Evolutionary conservation across 2,113 vertebrate species (phyloP).

Genomic region (Fregetta grallaria): DNA sequence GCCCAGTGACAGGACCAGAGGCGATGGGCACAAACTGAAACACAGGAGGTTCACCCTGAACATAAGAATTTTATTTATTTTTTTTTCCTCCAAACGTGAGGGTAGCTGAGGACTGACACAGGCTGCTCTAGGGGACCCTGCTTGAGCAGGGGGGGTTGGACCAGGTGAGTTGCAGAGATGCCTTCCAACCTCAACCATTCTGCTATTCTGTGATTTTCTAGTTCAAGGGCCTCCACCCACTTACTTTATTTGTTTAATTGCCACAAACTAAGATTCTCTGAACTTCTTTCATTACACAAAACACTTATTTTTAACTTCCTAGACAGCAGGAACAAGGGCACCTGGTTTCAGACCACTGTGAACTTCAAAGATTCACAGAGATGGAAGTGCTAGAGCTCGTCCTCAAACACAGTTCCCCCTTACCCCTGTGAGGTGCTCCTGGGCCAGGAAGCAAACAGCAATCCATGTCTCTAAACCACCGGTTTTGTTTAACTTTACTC

Average conservation of each 20-base stretch:
- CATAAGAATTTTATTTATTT: not conserved
- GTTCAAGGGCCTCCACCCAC: not conserved
- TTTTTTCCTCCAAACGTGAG: too few species aligned
- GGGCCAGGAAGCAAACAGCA: not conserved
- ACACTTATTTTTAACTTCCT: not conserved
- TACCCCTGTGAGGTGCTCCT: not conserved
- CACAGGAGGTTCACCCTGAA: not conserved
- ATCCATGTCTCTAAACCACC: not conserved
- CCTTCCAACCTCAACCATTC: not conserved
- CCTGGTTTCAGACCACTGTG: not conserved
- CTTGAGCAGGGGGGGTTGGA: not conserved
- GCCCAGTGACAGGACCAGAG: not conserved
- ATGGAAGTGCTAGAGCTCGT: not conserved
- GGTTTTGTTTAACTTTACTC: not conserved
- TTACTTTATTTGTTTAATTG: not conserved
- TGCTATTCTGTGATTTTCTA: not conserved
- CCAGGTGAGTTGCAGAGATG: not conserved
- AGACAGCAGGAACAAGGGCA: not conserved
- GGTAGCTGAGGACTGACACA: not conserved
- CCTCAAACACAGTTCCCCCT: not conserved
- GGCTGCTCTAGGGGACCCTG: not conserved
- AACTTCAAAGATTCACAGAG: not conserved
- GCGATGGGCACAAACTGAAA: accelerated
- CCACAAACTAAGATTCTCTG: not conserved
- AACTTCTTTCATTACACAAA: not conserved